These are phyloP conservation scores for Grantiella picta DNA, from an alignment of 2,113 vertebrate species.

Conservation along the genomic window DNA sequence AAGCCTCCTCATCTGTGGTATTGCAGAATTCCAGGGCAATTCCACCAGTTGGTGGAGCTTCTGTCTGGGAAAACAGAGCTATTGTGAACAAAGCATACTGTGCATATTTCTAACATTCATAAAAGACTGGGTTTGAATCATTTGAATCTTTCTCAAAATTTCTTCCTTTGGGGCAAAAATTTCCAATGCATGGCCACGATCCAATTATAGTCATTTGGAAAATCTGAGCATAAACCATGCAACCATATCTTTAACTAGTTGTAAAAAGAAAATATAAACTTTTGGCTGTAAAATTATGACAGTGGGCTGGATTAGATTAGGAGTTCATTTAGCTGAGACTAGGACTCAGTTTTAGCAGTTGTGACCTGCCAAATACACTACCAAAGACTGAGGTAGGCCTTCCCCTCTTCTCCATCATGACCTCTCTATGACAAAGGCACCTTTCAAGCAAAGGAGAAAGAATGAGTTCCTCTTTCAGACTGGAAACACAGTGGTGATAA, in stretches of 20 bases:
- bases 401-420: background rate
- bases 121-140: conserved; percentile 48
- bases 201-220: conserved; percentile 9
- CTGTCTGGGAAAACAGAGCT: conserved; percentile 64
- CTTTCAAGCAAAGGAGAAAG: background rate
- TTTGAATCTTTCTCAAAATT: conserved; percentile 53
- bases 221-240: conserved; percentile 1
- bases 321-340: background rate
- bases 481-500: background rate
- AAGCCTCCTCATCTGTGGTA: conserved; percentile 58
- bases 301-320: background rate
- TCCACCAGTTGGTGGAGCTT: conserved; percentile 68
- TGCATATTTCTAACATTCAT: conserved; percentile 56
- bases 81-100: conserved; percentile 65
- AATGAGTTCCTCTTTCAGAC: background rate
- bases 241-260: background rate
- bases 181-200: background rate
- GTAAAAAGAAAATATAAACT: conserved; percentile 22
- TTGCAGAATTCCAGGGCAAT: conserved; percentile 62
- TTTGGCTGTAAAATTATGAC: background rate
- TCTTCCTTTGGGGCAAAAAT: conserved; percentile 56
- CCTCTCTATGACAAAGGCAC: background rate
- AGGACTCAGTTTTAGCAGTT: background rate
- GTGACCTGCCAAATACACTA: background rate
- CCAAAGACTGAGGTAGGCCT: background rate